Evolutionary conservation across 2,113 vertebrate species (phyloP).

Genomic region (Dolichotis patagonum): DNA sequence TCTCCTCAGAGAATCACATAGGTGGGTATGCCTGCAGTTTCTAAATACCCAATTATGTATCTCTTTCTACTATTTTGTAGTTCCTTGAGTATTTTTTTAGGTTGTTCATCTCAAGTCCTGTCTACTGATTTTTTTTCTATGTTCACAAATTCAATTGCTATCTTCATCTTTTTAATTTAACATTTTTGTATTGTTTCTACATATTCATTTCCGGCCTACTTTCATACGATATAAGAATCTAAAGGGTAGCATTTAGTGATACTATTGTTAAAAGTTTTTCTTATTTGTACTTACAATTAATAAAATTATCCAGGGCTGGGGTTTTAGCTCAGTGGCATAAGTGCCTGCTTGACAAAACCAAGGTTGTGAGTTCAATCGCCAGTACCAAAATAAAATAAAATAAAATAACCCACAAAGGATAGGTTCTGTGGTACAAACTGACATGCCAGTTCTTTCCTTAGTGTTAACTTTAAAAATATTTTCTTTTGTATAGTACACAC

Average conservation of each 20-base stretch:
- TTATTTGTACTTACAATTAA: background rate
- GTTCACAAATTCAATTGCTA: background rate
- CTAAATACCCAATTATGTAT: background rate
- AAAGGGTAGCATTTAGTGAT: background rate
- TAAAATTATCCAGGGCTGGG: too few relatives aligned
- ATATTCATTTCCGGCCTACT: background rate
- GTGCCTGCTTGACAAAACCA: too few relatives aligned
- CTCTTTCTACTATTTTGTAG: background rate
- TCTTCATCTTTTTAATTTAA: background rate
- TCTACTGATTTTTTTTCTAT: background rate
- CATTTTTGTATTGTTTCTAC: background rate
- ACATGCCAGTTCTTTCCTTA: background rate
- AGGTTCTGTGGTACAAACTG: background rate
- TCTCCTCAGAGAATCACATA: background rate
- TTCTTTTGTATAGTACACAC: background rate
- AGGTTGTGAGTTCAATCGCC: too few relatives aligned
- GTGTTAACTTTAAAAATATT: background rate
- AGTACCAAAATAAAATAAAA: too few relatives aligned
- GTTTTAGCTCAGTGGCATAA: too few relatives aligned
- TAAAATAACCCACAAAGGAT: background rate
- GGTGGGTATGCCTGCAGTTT: background rate
- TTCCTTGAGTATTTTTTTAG: background rate
- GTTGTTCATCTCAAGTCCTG: background rate
- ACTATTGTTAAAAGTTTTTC: background rate
- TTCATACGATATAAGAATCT: background rate